Evolutionary conservation across 2,113 vertebrate species (phyloP), one percentile per base, ranked within the genome.

Genomic region (Megaceryle torquata): DNA sequence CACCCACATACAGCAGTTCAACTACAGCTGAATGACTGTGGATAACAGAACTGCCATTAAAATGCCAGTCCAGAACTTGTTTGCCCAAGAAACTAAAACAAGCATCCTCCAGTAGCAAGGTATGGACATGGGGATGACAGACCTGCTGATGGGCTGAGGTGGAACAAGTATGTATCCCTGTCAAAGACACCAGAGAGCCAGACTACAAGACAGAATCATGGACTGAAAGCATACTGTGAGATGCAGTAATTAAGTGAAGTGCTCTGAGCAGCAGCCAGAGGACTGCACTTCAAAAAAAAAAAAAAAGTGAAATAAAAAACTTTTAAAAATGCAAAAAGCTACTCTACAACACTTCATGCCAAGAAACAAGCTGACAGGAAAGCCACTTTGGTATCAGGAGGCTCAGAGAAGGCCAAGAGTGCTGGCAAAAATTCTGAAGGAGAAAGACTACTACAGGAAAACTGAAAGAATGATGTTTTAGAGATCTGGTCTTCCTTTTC

Each of bases 281-380:
- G 7, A 57, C 3, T 46, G 22, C 8, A 7, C 22, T 16, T 64
- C 2, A 13, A 33, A 57, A 78, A 74, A 17, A 63, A n/a, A 68
- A 15, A 19, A 57, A 46, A 61, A 10, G 26, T 21, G 6, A 3
- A 37, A 43, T 1, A 18, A 56, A 41, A 41, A 41, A 41, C 39
- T 56, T 28, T 33, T 59, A 59, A 35, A 24, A 19, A 59, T n/a
- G 19, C 28, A 39, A 39, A 71, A 82, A 41, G 13, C 33, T 91
- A 44, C 87, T 88, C 82, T 76, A 41, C 24, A 65, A 80, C 44
- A 67, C 5, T 44, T 65, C 37, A 56, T 29, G n/a, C 74, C 82
- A 94, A 91, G 54, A 96, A 93, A 84, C 53, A 84, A 96, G 44
- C 56, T 63, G 61, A 75, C 68, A 83, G 26, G 44, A 92, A 92